Conservation (phyloP, 2,888 invertebrate species). For the Drosophila parthenogenetica region DNA sequence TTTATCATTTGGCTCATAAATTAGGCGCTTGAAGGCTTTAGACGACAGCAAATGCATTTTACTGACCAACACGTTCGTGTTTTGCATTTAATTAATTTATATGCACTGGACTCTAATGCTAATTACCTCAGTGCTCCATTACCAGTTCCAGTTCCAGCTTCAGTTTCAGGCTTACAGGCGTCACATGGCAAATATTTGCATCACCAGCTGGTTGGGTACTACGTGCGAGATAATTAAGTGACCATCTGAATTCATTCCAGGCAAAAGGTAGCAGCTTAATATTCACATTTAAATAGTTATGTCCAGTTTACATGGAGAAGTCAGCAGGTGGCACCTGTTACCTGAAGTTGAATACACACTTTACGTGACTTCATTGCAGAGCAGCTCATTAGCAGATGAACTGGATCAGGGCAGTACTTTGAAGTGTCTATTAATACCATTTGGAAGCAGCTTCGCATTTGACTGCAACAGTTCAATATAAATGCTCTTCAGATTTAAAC, state of each 20-base stretch:
- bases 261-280: slow-evolving; percentile 34
- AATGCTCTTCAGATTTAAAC: slow-evolving; percentile 13
- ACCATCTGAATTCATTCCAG: slow-evolving; percentile 57
- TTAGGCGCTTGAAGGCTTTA: slow-evolving; percentile 28
- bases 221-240: slow-evolving; percentile 68
- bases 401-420: slow-evolving; percentile 8
- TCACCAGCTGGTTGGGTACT: slow-evolving; percentile 49
- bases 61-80: slow-evolving; percentile 48
- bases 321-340: slow-evolving; percentile 21
- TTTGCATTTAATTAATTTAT: slow-evolving; percentile 65
- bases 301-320: slow-evolving; percentile 15
- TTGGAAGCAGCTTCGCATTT: not conserved
- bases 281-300: slow-evolving; percentile 44
- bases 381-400: slow-evolving; percentile 23
- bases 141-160: not conserved
- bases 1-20: slow-evolving; percentile 65
- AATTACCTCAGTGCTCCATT: slow-evolving; percentile 39
- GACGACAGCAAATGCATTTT: slow-evolving; percentile 44
- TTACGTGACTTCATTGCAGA: slow-evolving; percentile 46
- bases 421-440: not conserved
- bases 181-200: slow-evolving; percentile 65
- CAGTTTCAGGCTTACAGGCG: slow-evolving; percentile 32
- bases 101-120: slow-evolving; percentile 41
- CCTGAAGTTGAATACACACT: slow-evolving; percentile 27
- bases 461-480: slow-evolving; percentile 1